phyloP scores from a whole-genome alignment of 2,888 invertebrate genomes.

The Byasa hedistus region DNA sequence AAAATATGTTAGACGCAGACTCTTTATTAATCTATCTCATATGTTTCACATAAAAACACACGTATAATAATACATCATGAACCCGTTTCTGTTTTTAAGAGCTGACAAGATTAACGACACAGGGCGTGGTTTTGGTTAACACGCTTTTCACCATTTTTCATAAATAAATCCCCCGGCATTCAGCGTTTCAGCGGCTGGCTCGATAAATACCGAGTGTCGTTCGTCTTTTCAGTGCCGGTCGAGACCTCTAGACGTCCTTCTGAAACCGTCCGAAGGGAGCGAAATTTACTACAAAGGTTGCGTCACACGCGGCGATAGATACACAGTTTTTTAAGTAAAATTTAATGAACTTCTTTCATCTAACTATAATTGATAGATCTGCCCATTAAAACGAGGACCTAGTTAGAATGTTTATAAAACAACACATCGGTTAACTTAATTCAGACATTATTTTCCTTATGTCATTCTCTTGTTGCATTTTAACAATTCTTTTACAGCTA shows the following conservation, averaged over 20 bases:
- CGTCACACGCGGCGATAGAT: background rate
- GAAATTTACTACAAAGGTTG: conserved; percentile 29
- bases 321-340: no score
- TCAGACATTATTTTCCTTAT: no score
- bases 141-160: conserved; percentile 40
- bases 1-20: no score
- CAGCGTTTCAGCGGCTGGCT: conserved; percentile 48
- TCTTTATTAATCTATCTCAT: background rate
- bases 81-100: conserved; percentile 35
- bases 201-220: conserved; percentile 51
- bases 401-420: no score
- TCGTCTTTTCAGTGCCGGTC: conserved; percentile 49
- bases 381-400: no score
- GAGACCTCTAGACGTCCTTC: conserved; percentile 66
- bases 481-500: no score
- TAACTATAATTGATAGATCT: no score
- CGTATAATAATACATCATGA: conserved; percentile 12
- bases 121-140: conserved; percentile 15
- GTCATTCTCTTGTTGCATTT: no score
- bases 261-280: conserved; percentile 42
- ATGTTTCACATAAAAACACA: background rate
- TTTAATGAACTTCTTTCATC: no score
- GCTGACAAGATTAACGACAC: conserved; percentile 23
- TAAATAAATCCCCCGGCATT: conserved; percentile 49
- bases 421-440: no score